Conservation (phyloP, 2,888 invertebrate species). For the Tupiocoris notatus region DNA sequence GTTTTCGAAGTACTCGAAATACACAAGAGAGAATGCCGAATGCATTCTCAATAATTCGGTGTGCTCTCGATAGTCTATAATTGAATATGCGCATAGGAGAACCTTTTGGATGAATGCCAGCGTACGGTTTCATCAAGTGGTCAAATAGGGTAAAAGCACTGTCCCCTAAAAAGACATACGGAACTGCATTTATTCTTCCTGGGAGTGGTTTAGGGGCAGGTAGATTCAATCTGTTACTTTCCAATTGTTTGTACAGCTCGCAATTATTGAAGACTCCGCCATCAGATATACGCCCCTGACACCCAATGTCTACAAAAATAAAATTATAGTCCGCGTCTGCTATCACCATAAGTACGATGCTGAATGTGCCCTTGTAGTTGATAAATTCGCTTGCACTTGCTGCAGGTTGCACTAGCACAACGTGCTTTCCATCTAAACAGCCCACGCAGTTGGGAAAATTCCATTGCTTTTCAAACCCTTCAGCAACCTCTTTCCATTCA, state of each 20-base stretch:
- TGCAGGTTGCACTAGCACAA: not conserved
- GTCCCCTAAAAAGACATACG: constrained; percentile 48
- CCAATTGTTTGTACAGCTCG: constrained; percentile 33
- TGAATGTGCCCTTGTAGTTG: constrained; percentile 28
- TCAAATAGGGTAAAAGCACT: constrained; percentile 49
- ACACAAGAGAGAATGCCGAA: constrained; percentile 48
- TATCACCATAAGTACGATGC: constrained; percentile 49
- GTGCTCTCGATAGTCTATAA: constrained; percentile 47
- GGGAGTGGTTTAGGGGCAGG: constrained; percentile 39
- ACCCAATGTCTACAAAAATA: constrained; percentile 51
- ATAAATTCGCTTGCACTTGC: constrained; percentile 8
- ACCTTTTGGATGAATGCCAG: constrained; percentile 35
- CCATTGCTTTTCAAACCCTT: too few relatives aligned
- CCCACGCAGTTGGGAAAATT: constrained; percentile 26
- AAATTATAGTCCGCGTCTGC: constrained; percentile 51
- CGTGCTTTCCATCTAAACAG: constrained; percentile 28
- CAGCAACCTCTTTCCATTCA: constrained; percentile 10
- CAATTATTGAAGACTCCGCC: constrained; percentile 48
- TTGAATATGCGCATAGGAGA: constrained; percentile 47
- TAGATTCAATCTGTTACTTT: constrained; percentile 36
- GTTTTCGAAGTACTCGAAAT: constrained; percentile 49
- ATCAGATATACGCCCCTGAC: constrained; percentile 50
- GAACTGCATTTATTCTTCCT: constrained; percentile 32
- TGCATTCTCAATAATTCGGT: constrained; percentile 49
- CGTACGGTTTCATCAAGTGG: constrained; percentile 47